Evolutionary conservation across 2,797 vertebrate genomes (phyloP), one percentile per base, ranked within the genome.

Genomic region (Leptodactylus fallax): DNA sequence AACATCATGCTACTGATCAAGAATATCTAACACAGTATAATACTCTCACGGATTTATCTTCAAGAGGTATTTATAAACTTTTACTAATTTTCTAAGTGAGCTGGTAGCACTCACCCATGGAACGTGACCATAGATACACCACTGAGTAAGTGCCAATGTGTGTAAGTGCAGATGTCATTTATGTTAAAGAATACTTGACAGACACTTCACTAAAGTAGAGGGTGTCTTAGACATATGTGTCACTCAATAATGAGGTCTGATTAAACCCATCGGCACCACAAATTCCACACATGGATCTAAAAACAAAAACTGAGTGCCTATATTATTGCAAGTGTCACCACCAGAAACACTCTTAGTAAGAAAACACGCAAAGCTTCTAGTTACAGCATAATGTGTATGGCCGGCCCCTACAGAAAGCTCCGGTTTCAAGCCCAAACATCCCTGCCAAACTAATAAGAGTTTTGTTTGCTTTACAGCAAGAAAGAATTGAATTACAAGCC

Each of bases 171-270:
- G 6, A 58, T 79, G 87, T 85, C 81, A 81, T 63, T 88, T 81
- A 85, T 21, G 65, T 49, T 85, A 83, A 88, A 72, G 87, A 83
- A 84, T 88, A 79, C 87, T 88, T 88, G 87, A 88, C 82, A 88
- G 87, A 72, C 85, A 85, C 87, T 88, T 85, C 65, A 85, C 25
- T 21, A 63, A 78, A 85, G 53, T 23, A 85, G 76, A 88, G 55
- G 76, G 82, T 85, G 87, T 25, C 53, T 74, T 53, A 36, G 87
- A 85, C 65, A 74, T 55, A 85, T 74, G 55, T 85, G 82, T 88
- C 87, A 88, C 87, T 72, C 82, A 85, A 71, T 81, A 61, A 80
- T 74, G 77, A 88, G 69, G 55, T 65, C 65, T 74, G 53, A 85
- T 88, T 61, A 88, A 25, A 61, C 47, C 58, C 51, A 80, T 88